phyloP scores from a whole-genome alignment of 2,888 invertebrate species.

The Panzeria rudis region DNA sequence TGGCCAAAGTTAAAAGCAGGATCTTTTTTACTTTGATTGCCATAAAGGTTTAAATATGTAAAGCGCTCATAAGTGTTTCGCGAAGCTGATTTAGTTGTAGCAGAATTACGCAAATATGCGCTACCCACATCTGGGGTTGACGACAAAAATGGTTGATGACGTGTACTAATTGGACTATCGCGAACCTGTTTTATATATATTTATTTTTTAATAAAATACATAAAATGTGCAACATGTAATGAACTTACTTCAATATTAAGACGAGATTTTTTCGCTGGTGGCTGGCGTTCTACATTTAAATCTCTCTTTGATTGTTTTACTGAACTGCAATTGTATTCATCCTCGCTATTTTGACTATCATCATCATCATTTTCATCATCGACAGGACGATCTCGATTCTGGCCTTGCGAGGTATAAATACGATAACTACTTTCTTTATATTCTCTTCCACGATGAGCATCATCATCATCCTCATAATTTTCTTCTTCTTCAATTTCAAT shows the following conservation, averaged over 20 bases:
- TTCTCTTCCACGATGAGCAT: conserved; percentile 65
- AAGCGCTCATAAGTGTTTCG: conserved; percentile 62
- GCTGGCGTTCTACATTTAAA: conserved; percentile 66
- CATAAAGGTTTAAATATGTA: conserved; percentile 76
- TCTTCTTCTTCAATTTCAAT: conserved; percentile 77
- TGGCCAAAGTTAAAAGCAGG: conserved; percentile 77
- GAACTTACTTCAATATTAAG: conserved; percentile 73
- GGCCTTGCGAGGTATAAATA: conserved; percentile 54
- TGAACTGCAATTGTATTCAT: conserved; percentile 62
- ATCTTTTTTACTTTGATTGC: conserved; percentile 76
- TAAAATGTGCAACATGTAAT: background rate
- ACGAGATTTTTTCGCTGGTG: conserved; percentile 73
- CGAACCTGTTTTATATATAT: conserved; percentile 45
- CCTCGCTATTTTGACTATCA: conserved; percentile 76
- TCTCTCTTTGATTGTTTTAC: conserved; percentile 48
- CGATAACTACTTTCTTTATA: conserved; percentile 63
- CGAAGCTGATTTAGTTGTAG: conserved; percentile 60
- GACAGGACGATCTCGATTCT: conserved; percentile 45
- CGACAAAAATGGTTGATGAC: conserved; percentile 72
- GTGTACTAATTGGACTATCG: conserved; percentile 71
- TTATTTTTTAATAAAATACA: background rate
- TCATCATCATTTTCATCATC: conserved; percentile 70
- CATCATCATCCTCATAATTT: conserved; percentile 75
- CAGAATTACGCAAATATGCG: conserved; percentile 63
- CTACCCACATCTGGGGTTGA: conserved; percentile 73